Conservation (phyloP, 2,113 vertebrate species). For the Dasypus novemcinctus region DNA sequence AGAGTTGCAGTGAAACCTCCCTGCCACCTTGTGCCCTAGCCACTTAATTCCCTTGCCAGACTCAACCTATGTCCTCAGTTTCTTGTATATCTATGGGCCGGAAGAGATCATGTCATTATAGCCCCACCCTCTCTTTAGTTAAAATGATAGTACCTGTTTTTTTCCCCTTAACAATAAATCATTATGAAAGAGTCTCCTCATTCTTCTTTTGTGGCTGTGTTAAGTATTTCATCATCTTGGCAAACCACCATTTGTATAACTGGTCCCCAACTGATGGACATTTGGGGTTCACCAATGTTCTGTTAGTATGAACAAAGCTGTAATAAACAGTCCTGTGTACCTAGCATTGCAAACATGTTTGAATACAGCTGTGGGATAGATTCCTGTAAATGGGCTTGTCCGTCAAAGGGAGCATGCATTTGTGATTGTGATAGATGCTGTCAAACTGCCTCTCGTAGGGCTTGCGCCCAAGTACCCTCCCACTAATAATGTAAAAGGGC, state of each 20-base stretch:
- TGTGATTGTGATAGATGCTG: neutral
- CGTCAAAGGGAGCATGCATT: neutral
- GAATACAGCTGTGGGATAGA: neutral
- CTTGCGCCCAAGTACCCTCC: neutral
- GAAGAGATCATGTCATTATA: neutral
- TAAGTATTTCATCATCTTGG: neutral
- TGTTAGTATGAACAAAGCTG: neutral
- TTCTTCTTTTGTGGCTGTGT: neutral
- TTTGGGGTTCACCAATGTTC: neutral
- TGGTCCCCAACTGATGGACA: neutral
- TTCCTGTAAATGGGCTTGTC: neutral
- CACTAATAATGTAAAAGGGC: rapidly evolving
- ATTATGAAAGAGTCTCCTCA: neutral
- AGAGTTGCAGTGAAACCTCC: neutral
- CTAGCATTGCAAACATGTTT: neutral
- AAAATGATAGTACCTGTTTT: neutral
- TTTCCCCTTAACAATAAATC: neutral
- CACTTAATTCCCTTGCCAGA: neutral
- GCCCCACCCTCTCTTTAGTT: neutral
- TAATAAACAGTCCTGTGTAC: neutral
- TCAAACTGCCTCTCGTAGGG: neutral
- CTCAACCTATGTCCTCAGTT: neutral
- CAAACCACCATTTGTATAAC: neutral
- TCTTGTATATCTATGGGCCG: neutral
- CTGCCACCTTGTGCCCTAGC: neutral